Evolutionary conservation across 2,888 invertebrate species (phyloP).

Genomic region (Tridacna crocea): DNA sequence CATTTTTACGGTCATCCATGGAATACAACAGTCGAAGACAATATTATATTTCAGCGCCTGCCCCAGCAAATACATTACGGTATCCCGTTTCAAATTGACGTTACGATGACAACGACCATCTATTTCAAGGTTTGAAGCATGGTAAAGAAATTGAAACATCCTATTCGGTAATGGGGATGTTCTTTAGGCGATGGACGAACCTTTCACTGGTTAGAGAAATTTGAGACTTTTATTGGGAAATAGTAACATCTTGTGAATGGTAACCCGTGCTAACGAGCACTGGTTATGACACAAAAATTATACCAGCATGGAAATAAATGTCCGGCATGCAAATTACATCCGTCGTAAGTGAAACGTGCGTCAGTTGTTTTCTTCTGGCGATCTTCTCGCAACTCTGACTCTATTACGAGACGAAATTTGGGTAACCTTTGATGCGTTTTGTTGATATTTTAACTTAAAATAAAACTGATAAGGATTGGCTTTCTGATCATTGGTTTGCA

Average conservation of each 20-base stretch:
- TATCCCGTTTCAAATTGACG: slow-evolving; percentile 10
- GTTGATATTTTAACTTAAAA: too few species aligned
- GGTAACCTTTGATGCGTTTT: too few species aligned
- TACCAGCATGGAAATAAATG: slow-evolving; percentile 22
- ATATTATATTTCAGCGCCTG: slow-evolving; percentile 3
- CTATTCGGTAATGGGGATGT: not conserved
- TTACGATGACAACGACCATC: not conserved
- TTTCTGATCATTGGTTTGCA: too few species aligned
- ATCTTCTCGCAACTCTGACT: too few species aligned
- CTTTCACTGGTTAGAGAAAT: slow-evolving; percentile 20
- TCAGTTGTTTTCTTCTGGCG: too few species aligned
- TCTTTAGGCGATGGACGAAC: not conserved
- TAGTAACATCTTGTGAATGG: slow-evolving; percentile 32
- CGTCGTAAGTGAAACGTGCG: not conserved
- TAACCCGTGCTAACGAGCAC: not conserved
- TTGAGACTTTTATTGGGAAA: slow-evolving; percentile 33
- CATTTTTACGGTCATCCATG: slow-evolving; percentile 21
- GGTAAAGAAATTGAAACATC: not conserved
- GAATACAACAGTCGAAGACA: slow-evolving; percentile 11
- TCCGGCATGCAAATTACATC: slow-evolving; percentile 17
- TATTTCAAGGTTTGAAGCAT: not conserved
- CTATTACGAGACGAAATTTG: too few species aligned
- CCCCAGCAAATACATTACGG: slow-evolving; percentile 12
- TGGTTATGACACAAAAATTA: slow-evolving; percentile 24
- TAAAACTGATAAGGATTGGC: too few species aligned